phyloP scores from a whole-genome alignment of 2,797 vertebrate species.

The Phoebastria nigripes region DNA sequence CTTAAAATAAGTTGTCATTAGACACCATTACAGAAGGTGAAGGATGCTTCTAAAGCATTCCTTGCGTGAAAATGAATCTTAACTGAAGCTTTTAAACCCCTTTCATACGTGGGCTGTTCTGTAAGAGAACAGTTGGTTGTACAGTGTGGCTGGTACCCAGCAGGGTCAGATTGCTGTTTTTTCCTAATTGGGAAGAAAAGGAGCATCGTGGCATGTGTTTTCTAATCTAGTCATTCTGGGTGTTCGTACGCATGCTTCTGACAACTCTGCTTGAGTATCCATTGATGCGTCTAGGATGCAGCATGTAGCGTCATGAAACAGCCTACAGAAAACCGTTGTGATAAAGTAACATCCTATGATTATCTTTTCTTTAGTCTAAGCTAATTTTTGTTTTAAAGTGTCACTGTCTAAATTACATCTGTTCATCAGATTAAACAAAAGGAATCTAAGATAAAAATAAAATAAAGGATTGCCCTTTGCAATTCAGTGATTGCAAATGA shows the following conservation, averaged over 20 bases:
- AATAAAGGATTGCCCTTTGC: not conserved
- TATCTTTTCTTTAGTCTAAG: not conserved
- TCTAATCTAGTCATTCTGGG: not conserved
- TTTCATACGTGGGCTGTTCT: rapidly evolving
- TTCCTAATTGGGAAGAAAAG: not conserved
- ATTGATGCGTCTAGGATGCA: not conserved
- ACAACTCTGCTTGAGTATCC: not conserved
- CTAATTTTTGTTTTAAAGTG: not conserved
- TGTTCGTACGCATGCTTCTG: not conserved
- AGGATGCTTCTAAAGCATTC: not conserved
- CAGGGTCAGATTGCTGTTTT: not conserved
- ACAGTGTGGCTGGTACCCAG: not conserved
- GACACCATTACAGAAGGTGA: not conserved
- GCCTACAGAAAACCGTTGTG: not conserved
- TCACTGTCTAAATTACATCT: not conserved
- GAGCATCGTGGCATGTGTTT: not conserved
- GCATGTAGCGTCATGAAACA: not conserved
- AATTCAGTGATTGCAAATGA: not conserved
- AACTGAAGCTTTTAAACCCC: not conserved
- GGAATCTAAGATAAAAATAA: not conserved
- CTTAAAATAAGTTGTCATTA: not conserved
- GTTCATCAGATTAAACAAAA: not conserved
- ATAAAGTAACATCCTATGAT: not conserved
- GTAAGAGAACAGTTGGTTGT: not conserved
- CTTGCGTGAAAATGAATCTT: not conserved